Evolutionary conservation across 2,113 vertebrate species (phyloP).

Genomic region (Sinocyclocheilus grahami): DNA sequence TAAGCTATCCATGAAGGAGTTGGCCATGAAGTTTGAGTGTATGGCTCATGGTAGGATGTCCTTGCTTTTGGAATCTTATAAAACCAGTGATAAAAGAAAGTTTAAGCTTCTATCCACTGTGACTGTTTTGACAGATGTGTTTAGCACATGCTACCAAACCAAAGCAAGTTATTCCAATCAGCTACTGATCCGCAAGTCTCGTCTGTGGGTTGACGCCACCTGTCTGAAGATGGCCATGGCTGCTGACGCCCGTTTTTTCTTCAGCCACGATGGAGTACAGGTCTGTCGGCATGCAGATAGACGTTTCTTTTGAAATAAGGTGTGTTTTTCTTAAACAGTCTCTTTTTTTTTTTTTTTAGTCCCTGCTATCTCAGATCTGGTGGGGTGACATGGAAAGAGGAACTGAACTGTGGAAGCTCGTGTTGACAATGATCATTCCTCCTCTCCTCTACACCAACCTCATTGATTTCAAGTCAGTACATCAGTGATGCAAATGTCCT

Average conservation of each 20-base stretch:
- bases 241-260: conserved; percentile 84
- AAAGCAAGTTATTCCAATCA: conserved; percentile 79
- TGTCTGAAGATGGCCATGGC: conserved; percentile 84
- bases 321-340: not conserved
- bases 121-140: conserved; percentile 72
- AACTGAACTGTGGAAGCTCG: conserved; percentile 82
- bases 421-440: conserved; percentile 83
- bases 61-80: not conserved
- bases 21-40: conserved; percentile 83
- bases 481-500: not conserved
- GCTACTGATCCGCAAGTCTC: conserved; percentile 80
- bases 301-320: not conserved
- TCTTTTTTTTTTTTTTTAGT: conserved; percentile 63
- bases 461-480: conserved; percentile 79
- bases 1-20: conserved; percentile 77
- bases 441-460: conserved; percentile 82
- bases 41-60: conserved; percentile 78
- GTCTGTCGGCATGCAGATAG: conserved; percentile 53
- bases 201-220: conserved; percentile 81
- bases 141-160: conserved; percentile 82
- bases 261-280: conserved; percentile 90
- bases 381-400: conserved; percentile 87
- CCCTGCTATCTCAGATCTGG: conserved; percentile 88
- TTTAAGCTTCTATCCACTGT: not conserved
- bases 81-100: not conserved